These are phyloP conservation scores for Agriopis leucophaearia DNA, from an alignment of 2,888 invertebrate species.

Conservation along the genomic window DNA sequence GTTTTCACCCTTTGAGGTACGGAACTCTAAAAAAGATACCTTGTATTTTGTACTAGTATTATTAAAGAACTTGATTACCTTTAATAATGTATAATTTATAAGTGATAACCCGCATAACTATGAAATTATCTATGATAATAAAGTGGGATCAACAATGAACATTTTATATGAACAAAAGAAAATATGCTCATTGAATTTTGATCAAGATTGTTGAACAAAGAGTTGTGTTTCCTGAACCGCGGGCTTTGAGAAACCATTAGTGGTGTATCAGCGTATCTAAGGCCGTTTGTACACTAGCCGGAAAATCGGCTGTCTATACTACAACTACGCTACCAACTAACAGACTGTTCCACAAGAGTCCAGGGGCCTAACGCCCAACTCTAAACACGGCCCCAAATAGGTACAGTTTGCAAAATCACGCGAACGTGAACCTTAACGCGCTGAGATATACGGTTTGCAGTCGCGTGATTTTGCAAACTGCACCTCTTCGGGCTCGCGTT, in stretches of 20 bases:
- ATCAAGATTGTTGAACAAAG: slow-evolving; percentile 64
- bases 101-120: slow-evolving; percentile 14
- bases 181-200: slow-evolving; percentile 62
- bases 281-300: slow-evolving; percentile 34
- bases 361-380: too few relatives aligned
- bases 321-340: too few relatives aligned
- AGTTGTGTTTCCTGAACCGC: slow-evolving; percentile 58
- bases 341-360: too few relatives aligned
- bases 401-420: too few relatives aligned
- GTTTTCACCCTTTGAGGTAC: too few relatives aligned
- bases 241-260: slow-evolving; percentile 63
- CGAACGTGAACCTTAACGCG: too few relatives aligned
- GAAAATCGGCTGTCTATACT: not conserved
- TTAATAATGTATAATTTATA: slow-evolving; percentile 12
- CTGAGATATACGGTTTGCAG: too few relatives aligned
- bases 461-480: too few relatives aligned
- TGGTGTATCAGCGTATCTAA: slow-evolving; percentile 45
- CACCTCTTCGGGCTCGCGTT: too few relatives aligned
- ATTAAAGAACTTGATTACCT: not conserved
- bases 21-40: not conserved
- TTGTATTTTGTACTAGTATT: not conserved
- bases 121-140: slow-evolving; percentile 17
- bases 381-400: too few relatives aligned
- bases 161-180: slow-evolving; percentile 46
- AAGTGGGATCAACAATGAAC: slow-evolving; percentile 27